Conservation (phyloP, 2,888 invertebrate species). For the Hermaeophaga mercurialis region DNA sequence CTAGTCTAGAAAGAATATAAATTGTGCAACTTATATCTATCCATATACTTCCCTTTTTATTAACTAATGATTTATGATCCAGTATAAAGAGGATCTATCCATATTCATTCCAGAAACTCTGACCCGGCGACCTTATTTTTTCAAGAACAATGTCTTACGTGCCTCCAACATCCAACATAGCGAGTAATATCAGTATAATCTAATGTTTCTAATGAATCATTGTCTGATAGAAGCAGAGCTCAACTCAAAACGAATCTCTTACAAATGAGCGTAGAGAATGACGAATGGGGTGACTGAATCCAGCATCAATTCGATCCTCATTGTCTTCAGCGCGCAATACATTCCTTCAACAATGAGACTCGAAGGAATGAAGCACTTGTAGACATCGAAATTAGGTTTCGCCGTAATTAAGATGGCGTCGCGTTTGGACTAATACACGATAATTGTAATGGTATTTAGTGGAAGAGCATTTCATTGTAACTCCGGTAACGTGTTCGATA, state of each 20-base stretch:
- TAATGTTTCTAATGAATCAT: conserved; percentile 21
- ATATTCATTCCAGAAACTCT: no score
- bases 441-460: conserved; percentile 2
- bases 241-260: conserved; percentile 6
- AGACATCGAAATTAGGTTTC: conserved; percentile 5
- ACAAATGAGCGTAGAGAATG: conserved; percentile 10
- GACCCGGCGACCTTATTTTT: conserved; percentile 2
- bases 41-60: no score
- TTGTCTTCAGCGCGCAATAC: conserved; percentile 4
- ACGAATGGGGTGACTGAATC: not conserved
- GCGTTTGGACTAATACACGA: not conserved
- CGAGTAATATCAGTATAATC: conserved; percentile 10
- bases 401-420: not conserved
- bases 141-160: conserved; percentile 6
- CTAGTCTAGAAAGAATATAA: no score
- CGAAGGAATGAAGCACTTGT: conserved; percentile 2
- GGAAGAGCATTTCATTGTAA: not conserved
- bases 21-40: no score
- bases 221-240: conserved; percentile 9
- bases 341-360: not conserved
- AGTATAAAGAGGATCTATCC: no score
- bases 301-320: conserved; percentile 4
- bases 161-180: conserved; percentile 14
- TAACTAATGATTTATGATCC: no score
- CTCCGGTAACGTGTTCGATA: not conserved